Base-by-base conservation (phyloP, 1,140 invertebrate species). In the Anagrus nilaparvatae region DNA sequence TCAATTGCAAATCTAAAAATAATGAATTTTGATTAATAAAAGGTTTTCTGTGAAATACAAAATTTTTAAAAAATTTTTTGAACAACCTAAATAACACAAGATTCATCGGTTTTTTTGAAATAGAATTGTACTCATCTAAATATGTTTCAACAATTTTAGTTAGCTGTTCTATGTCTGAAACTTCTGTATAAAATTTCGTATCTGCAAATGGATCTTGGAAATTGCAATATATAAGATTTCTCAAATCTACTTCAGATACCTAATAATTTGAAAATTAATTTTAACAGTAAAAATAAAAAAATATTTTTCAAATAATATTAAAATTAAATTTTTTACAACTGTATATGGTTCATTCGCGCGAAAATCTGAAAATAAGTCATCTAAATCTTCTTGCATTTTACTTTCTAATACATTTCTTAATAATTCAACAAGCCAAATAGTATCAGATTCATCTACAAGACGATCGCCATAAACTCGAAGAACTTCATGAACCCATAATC, bases 51-150 rank as follows among this genome's bases (percentile, higher is more conserved):
- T n/a, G n/a, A n/a, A n/a, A n/a, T n/a, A n/a, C n/a, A n/a, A n/a
- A n/a, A 9, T 20, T 21, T 21, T 12, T 5, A n/a, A 10, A 4
- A 34, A 34, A 31, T 5, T 5, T 8, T 35, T 4, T 8, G 9
- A 12, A 21, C 33, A 64, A 84, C 85, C 82, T 84, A 64, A 96
- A 97, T 25, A 97, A 70, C 7, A 96, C 91, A 25, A 97, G 71
- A 69, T 92, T 90, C 92, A 97, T 96, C 0, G 92, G 90, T 55
- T 94, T 96, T 63, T 94, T 96, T 19, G 87, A 91, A 78, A 97
- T 87, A 48, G 91, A 90, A 63, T 97, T 97, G 56, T 83, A 97
- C 57, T 97, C 93, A 3, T 81, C 77, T 5, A 97, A 71, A 69
- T 88, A 95, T 2, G 82, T 78, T 51, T 95, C 88, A 0, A 89